Evolutionary conservation across 2,888 invertebrate genomes (phyloP), one percentile per base, ranked within the genome.

Genomic region (Oscheius onirici): DNA sequence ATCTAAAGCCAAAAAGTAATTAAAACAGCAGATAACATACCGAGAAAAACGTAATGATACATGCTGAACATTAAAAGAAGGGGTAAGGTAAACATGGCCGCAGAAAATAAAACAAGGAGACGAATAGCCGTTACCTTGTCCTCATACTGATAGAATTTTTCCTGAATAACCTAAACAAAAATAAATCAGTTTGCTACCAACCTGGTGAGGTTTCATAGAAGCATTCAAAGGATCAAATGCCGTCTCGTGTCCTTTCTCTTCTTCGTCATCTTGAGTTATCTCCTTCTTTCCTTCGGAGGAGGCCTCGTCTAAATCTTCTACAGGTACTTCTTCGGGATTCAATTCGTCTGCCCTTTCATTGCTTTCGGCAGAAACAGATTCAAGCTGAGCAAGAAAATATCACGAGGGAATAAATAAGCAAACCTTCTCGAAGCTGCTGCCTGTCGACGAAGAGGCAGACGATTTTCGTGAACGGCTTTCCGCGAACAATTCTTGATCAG

Each of bases 11-110:
- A 3, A 10, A 55, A 26, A 55, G 17, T 55, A 11, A 11, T n/a
- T 13, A 6, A 22, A 55, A 61, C 24, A 46, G 46, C 34, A 46
- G 15, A 28, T 13, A 52, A 46, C 75, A 28, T n/a, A 84, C 84
- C 84, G 1, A 79, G 69, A 66, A 85, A 83, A 20, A 85, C 71
- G 65, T 76, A 82, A 40, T 79, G 74, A 60, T 85, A 85, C 13
- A 80, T 69, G 43, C 71, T 52, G 65, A 79, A 84, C 84, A 85
- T 84, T 17, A 75, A 63, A 11, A 76, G 71, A 34, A 83, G 70
- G 8, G 85, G 85, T 15, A 83, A 46, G 13, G 78, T 77, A 73
- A 85, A 83, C 80, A 85, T 83, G 55, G 82, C 71, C 10, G 81
- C 68, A 11, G 83, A 84, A 71, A 78, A 82, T 11, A 79, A 41